Base-by-base conservation (phyloP, 1,140 invertebrate species). In the Brachionus plicatilis region DNA sequence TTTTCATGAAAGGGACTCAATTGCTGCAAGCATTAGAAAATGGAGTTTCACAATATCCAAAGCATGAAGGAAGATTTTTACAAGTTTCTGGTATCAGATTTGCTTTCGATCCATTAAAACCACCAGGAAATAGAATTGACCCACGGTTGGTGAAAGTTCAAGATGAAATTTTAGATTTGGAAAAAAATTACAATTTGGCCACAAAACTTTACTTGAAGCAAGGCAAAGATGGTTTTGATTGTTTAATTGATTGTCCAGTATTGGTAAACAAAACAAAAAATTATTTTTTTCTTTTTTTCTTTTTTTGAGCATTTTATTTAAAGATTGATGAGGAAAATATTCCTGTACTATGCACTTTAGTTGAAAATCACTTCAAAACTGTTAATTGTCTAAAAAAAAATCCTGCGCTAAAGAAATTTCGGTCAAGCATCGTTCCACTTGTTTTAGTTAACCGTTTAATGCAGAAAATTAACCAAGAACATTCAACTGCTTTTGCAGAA, bases 21-120 rank as follows among this genome's bases (percentile, higher is more conserved):
- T 0, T 96, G 24, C 88, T 94, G 76, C 89, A 92, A 85, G 93
- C 93, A 0, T 88, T 96, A 85, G 95, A 96, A 88, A 96, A 96
- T 88, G 91, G 92, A 24, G 92, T 93, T 45, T 93, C 91, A 3
- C 92, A 93, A 86, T 95, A 94, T 88, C 94, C 94, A 0, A 93
- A 93, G 86, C 89, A 94, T 20, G 94, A 95, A 88, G 94, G 94
- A 8, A 89, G 94, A 43, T 95, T 95, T 89, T 93, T 93, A 1
- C 92, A 95, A 84, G 87, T 90, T 24, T 92, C 94, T 0, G 95
- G 95, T 37, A 88, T 96, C 2, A 92, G 91, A 84, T 96, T 96
- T 90, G 93, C 93, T 1, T 96, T 96, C 90, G 93, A 96, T 90
- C 94, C 95, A 0, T 89, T 90, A 1, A 92, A 92, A 87, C 92